Percentiles rank a stretch among this genome's conserved stretches.
Conservation (phyloP, 2,113 vertebrate species). For the Mungos mungo region DNA sequence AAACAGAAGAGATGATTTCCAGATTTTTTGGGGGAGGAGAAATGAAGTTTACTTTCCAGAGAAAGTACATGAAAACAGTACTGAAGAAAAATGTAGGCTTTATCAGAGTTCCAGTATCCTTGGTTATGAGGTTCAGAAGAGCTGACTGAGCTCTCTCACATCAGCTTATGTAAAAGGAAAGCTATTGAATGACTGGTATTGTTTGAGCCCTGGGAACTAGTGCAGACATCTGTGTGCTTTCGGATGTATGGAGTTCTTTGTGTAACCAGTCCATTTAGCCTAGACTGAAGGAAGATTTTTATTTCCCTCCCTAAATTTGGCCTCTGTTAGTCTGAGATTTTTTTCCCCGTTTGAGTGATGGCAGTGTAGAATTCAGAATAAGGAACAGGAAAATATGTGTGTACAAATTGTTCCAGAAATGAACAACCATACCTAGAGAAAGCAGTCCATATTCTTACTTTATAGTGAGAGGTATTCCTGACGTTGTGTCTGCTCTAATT, state of each 20-base stretch:
- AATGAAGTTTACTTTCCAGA: conserved; percentile 55
- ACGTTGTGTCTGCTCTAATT: background rate
- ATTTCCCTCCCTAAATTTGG: conserved; percentile 61
- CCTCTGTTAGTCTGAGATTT: conserved; percentile 42
- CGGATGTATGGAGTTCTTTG: conserved; percentile 69
- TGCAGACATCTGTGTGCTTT: conserved; percentile 65
- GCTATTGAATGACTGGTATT: conserved; percentile 63
- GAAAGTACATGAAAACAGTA: conserved; percentile 58
- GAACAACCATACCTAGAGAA: background rate
- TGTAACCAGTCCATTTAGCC: conserved; percentile 55
- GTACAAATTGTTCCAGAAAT: conserved; percentile 41
- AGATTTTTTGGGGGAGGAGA: conserved; percentile 31
- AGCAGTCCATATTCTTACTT: background rate
- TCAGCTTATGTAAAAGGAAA: conserved; percentile 58
- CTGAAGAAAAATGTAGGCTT: conserved; percentile 56
- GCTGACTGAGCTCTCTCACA: conserved; percentile 46
- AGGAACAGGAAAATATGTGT: conserved; percentile 23
- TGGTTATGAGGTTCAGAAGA: conserved; percentile 50
- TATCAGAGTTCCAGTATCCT: conserved; percentile 26
- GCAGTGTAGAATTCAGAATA: conserved; percentile 25
- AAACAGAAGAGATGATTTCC: conserved; percentile 40
- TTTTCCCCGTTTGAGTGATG: conserved; percentile 1
- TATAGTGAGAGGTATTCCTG: background rate
- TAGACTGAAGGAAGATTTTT: conserved; percentile 69
- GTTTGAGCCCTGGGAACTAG: conserved; percentile 61